Conservation (phyloP, 2,888 invertebrate genomes). For the Sicus ferrugineus region DNA sequence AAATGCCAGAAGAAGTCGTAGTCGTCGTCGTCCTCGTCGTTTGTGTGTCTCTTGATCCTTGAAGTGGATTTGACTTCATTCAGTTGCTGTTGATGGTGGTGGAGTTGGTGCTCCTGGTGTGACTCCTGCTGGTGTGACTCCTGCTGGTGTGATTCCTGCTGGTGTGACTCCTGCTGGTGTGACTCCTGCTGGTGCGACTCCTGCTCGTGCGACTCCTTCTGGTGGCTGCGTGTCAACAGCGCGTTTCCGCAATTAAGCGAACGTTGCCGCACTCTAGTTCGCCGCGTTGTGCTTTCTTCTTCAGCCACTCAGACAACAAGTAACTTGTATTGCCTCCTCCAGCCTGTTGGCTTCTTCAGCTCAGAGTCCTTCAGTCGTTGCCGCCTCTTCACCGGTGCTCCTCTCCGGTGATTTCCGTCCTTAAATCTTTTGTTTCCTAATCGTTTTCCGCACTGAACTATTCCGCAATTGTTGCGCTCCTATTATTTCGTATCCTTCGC, state of each 20-base stretch:
- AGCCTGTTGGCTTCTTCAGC: not conserved
- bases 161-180: not conserved
- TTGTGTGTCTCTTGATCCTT: slow-evolving; percentile 19
- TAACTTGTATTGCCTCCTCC: not conserved
- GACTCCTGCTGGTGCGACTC: not conserved
- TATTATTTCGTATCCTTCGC: slow-evolving; percentile 6
- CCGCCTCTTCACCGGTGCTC: slow-evolving; percentile 12
- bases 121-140: too few species aligned
- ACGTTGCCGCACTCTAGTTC: slow-evolving; percentile 10
- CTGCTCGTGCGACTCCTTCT: not conserved
- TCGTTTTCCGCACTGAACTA: slow-evolving; percentile 13
- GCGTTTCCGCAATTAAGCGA: slow-evolving; percentile 28
- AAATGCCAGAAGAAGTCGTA: slow-evolving; percentile 24
- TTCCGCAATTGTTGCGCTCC: slow-evolving; percentile 19
- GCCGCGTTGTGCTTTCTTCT: not conserved
- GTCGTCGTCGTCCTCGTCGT: too few species aligned
- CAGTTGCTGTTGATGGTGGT: not conserved
- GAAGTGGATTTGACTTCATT: slow-evolving; percentile 29
- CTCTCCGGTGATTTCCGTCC: slow-evolving; percentile 15
- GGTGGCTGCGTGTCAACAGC: slow-evolving; percentile 27
- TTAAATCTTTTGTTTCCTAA: slow-evolving; percentile 25
- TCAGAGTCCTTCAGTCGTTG: not conserved
- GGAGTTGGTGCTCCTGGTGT: not conserved
- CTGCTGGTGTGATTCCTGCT: not conserved
- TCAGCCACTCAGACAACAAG: slow-evolving; percentile 1